Evolutionary conservation across 2,888 invertebrate species (phyloP).

Genomic region (Ormyrus labotus): DNA sequence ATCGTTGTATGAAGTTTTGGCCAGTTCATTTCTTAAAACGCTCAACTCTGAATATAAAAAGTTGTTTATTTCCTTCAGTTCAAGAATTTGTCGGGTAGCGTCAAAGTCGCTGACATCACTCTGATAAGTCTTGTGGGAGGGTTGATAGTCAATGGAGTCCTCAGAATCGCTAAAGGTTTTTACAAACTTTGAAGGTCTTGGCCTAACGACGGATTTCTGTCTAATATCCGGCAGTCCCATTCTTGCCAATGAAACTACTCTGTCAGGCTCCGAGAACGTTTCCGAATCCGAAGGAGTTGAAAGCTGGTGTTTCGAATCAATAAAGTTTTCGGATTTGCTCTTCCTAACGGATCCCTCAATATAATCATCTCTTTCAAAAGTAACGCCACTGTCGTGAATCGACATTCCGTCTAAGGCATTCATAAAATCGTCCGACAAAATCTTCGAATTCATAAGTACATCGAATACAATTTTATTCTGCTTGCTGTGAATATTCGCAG

Average conservation of each 20-base stretch:
- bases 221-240: slow-evolving; percentile 82
- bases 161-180: slow-evolving; percentile 72
- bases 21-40: slow-evolving; percentile 65
- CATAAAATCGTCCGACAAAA: slow-evolving; percentile 69
- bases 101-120: slow-evolving; percentile 67
- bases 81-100: slow-evolving; percentile 64
- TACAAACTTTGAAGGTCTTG: slow-evolving; percentile 65
- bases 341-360: slow-evolving; percentile 60
- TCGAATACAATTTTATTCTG: slow-evolving; percentile 69
- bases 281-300: slow-evolving; percentile 84
- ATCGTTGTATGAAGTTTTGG: slow-evolving; percentile 60
- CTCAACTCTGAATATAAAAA: slow-evolving; percentile 66
- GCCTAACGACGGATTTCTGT: slow-evolving; percentile 62
- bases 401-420: slow-evolving; percentile 65
- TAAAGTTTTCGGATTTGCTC: slow-evolving; percentile 64
- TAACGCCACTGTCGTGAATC: slow-evolving; percentile 48
- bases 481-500: slow-evolving; percentile 60
- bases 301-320: slow-evolving; percentile 60
- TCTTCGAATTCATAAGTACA: slow-evolving; percentile 68
- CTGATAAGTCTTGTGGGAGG: slow-evolving; percentile 67
- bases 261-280: slow-evolving; percentile 91
- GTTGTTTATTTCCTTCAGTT: slow-evolving; percentile 68
- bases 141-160: slow-evolving; percentile 69
- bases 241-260: slow-evolving; percentile 87
- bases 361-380: slow-evolving; percentile 34